Evolutionary conservation across 2,113 vertebrate species (phyloP).

Genomic region (Apistogramma diplotaenia): DNA sequence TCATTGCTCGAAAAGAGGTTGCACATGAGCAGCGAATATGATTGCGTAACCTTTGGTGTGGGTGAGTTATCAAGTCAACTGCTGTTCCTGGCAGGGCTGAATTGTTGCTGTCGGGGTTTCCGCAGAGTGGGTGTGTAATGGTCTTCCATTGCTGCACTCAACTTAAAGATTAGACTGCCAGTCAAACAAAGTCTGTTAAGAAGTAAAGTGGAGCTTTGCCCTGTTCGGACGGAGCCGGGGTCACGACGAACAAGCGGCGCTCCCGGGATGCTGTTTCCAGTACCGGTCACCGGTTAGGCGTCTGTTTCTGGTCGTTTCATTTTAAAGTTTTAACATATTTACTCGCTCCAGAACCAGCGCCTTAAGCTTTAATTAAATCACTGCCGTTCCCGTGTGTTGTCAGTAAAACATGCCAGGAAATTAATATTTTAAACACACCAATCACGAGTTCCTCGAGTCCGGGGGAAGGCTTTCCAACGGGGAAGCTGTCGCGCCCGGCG

Average conservation of each 20-base stretch:
- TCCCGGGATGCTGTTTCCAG: neutral
- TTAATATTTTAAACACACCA: neutral
- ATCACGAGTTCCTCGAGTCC: neutral
- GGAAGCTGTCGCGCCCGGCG: neutral
- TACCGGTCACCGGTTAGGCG: neutral
- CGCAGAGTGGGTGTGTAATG: neutral
- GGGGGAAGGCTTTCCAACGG: neutral
- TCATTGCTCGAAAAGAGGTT: slow-evolving; percentile 46
- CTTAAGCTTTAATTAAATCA: neutral
- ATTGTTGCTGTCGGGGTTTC: slow-evolving; percentile 32
- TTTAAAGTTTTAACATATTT: neutral
- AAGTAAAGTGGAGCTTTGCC: neutral
- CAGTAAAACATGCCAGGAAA: neutral
- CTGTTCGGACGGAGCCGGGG: neutral
- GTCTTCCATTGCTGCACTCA: neutral
- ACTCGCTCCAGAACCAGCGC: neutral
- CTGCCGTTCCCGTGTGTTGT: neutral
- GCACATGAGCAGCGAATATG: slow-evolving; percentile 34
- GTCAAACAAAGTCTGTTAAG: slow-evolving; percentile 25
- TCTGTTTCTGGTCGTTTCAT: neutral
- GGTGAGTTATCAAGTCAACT: slow-evolving; percentile 47
- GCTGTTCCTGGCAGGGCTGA: slow-evolving; percentile 16
- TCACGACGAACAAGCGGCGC: neutral
- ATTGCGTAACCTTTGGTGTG: slow-evolving; percentile 51
- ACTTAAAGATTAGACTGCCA: slow-evolving; percentile 35